phyloP scores from a whole-genome alignment of 2,797 vertebrate genomes.

The Rhinophrynus dorsalis region DNA sequence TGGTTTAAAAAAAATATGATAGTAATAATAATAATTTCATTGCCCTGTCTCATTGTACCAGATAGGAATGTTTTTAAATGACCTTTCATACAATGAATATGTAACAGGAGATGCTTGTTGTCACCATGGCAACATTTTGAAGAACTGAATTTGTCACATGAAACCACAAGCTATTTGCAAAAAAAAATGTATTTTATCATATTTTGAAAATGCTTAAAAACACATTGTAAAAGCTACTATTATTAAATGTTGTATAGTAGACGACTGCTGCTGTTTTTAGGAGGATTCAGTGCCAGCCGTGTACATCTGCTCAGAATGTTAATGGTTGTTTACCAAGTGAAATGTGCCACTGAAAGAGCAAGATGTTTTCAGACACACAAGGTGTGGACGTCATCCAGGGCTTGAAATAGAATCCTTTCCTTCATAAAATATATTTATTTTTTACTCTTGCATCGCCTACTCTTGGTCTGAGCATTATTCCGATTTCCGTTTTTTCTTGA shows the following conservation, averaged over 20 bases:
- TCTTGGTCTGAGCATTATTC: not conserved
- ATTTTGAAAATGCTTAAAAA: conserved; percentile 55
- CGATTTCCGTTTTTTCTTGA: no score
- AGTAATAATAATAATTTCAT: not conserved
- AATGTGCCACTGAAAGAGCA: conserved; percentile 53
- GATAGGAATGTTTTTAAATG: not conserved
- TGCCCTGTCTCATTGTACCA: not conserved
- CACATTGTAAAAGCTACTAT: conserved; percentile 63
- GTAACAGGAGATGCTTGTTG: conserved; percentile 33
- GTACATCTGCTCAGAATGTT: conserved; percentile 66
- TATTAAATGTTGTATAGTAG: conserved; percentile 71
- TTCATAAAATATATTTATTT: conserved; percentile 24
- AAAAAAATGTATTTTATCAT: conserved; percentile 45
- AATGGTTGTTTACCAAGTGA: conserved; percentile 60
- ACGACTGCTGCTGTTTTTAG: conserved; percentile 61
- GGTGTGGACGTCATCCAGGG: conserved; percentile 47
- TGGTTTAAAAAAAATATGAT: not conserved
- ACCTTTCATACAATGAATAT: not conserved
- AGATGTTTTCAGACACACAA: conserved; percentile 53
- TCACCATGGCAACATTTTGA: conserved; percentile 52
- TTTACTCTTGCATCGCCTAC: conserved; percentile 38
- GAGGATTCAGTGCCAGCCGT: conserved; percentile 62
- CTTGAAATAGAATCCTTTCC: conserved; percentile 49
- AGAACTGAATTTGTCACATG: conserved; percentile 50
- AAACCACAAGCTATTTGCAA: conserved; percentile 51